Evolutionary conservation across 2,888 invertebrate species (phyloP), one percentile per base, ranked within the genome.

Genomic region (Ryuthela nishihirai): DNA sequence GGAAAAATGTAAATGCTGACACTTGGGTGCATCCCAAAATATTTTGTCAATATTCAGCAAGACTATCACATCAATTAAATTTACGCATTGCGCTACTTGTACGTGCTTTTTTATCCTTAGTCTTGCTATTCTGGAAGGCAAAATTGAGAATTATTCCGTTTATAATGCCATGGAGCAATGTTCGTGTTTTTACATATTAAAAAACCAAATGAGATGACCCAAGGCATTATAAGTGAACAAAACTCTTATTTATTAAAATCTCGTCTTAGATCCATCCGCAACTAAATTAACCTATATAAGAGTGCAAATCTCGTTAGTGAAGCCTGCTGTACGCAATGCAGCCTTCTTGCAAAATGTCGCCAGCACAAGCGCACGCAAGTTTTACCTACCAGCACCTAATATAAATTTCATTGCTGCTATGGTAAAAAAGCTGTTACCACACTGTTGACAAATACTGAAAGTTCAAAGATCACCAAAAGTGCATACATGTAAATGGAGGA

Each of bases 401-500:
- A 36, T 42, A 47, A 41, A 6, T 6, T 34, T 12, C 7, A 15
- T 38, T 12, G 20, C n/a, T 38, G 43, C 29, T 48, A 43, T 32
- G 32, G 46, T n/a, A 29, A 41, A 40, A 41, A 47, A 44, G 32
- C 38, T 39, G 43, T 52, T 39, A 50, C 41, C 34, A 49, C 10
- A 44, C 21, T 34, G 21, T 26, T 20, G 18, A 29, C 17, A 42
- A 38, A 20, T 10, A 42, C 15, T 23, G 35, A 50, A 40, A 43
- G 40, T 17, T 45, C 36, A 17, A 53, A 54, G 44, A 43, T 45
- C 50, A 63, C 43, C 21, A 60, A 43, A 59, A 40, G 41, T 78
- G 79, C 83, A 78, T 83, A 92, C 92, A 92, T 76, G 92, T 91
- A 72, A 90, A 92, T 75, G 84, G 88, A 74, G 90, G 90, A 76